Percentiles rank a stretch among this genome's conserved stretches.
These are phyloP conservation scores for Druceiella hillmani DNA, from an alignment of 2,888 invertebrate species.

Conservation along the genomic window DNA sequence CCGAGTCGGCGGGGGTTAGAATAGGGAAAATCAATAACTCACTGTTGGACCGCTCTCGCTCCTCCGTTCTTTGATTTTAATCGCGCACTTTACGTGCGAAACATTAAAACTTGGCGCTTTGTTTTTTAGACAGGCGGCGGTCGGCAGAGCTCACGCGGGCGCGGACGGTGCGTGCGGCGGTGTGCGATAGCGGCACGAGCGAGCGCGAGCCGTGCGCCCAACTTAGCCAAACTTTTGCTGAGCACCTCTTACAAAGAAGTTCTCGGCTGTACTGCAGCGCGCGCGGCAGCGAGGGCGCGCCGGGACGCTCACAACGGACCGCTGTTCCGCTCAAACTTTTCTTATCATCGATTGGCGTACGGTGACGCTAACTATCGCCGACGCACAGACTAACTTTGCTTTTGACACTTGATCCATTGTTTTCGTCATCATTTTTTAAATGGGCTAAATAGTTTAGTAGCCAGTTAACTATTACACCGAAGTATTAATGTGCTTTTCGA, in stretches of 20 bases:
- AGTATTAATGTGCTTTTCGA: no score
- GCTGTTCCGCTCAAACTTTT: not conserved
- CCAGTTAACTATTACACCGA: no score
- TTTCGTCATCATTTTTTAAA: no score
- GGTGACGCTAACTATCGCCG: no score
- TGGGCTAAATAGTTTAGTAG: no score
- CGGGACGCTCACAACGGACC: conserved; percentile 30
- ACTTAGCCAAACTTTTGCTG: conserved; percentile 49
- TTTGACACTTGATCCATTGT: no score
- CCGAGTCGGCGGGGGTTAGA: conserved; percentile 47
- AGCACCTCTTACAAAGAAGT: conserved; percentile 50
- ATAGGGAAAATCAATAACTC: conserved; percentile 55
- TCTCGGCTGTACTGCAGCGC: conserved; percentile 45
- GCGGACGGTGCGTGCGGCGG: conserved; percentile 31
- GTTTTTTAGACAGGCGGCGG: conserved; percentile 29
- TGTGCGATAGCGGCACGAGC: conserved; percentile 29
- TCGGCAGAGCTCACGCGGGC: conserved; percentile 29
- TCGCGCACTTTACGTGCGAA: conserved; percentile 55
- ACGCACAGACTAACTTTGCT: conserved; percentile 14
- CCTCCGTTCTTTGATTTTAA: conserved; percentile 53
- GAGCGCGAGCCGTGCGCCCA: conserved; percentile 31
- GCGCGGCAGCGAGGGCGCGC: conserved; percentile 41
- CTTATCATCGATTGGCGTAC: no score
- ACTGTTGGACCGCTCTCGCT: conserved; percentile 49
- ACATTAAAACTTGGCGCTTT: conserved; percentile 55